Base-by-base conservation (phyloP, 2,888 invertebrate genomes). In the Cantharis rufa region DNA sequence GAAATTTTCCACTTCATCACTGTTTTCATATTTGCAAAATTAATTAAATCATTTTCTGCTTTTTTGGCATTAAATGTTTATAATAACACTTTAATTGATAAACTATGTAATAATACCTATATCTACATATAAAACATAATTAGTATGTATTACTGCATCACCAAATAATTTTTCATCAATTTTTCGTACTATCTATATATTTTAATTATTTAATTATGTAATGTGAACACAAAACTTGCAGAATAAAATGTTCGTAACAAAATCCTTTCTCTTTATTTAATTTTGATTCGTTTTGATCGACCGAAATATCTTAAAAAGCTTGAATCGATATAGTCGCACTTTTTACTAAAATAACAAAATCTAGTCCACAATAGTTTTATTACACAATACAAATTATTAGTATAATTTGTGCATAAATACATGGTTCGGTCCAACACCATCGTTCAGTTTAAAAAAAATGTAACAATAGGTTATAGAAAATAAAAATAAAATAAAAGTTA, bases 161-260 rank as follows among this genome's bases (percentile, higher is more conserved):
- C 16, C 64, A 66, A 66, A 21, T 21, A 21, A 11, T 66, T 66
- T 21, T 66, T 66, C n/a, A 66, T n/a, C 24, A n/a, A 16, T 18
- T 18, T 21, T 66, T 66, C n/a, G 9, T 66, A 24, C 11, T 66
- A 66, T 21, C 64, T 66, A 16, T n/a, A 21, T 24, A 21, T 66
- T 66, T 21, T 66, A 15, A 66, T 66, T 66, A 24, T 66, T 66
- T 66, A n/a, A 21, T n/a, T 66, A 66, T 21, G 18, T 66, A 66
- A 18, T 66, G 64, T 66, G 24, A 21, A 66, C 21, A 66, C 64
- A 66, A 18, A 66, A 66, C 24, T 66, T 66, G 64, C 64, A 66
- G 64, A 66, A 66, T 66, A 66, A 66, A 66, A 66, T 66, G 64
- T 66, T 66, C 64, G 64, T 66, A 66, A 66, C 64, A 66, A 48